Evolutionary conservation across 2,113 vertebrate species (phyloP), one percentile per base, ranked within the genome.

Genomic region (Scophthalmus maximus): DNA sequence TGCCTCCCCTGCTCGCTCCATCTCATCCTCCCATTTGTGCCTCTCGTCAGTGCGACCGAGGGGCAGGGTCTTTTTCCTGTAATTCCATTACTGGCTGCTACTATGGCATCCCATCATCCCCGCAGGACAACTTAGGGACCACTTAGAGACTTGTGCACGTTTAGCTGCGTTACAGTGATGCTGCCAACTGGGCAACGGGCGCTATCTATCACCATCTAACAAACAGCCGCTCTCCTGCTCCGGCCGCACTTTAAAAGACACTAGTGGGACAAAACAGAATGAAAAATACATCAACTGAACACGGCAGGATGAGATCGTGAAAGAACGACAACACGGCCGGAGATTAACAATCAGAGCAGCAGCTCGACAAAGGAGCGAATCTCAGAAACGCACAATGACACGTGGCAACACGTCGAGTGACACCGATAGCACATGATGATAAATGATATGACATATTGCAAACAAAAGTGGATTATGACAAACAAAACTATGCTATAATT

Each of bases 51-150:
- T 63, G 82, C 64, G 68, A 81, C 79, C 85, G 53, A n/a, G n/a
- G 84, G 84, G 81, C 84, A 84, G 68, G 80, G 81, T 86, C 84
- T 83, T 80, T 82, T 80, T 82, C 76, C 90, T 80, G 85, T 90
- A 91, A 91, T 90, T 90, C 90, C 90, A 90, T 90, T 90, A 91
- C 85, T 58, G n/a, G 90, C 76, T n/a, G 83, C 83, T 81, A 46
- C 87, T 72, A 87, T 84, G 88, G 87, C 83, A 82, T 90, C 90
- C 85, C 85, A 85, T 87, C 85, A 89, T 88, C 88, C 32, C 88
- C 88, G 65, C 87, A 90, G 90, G 90, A 86, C 82, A 76, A 89
- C 85, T 89, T 89, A 90, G 90, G 85, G 83, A 87, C 88, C 90
- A 90, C 90, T 91, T 90, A 90, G 90, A 91, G 82, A 76, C 76